A percentile compares a stretch with the other conserved stretches of the same genome.
Conservation (phyloP, 2,113 vertebrate species). For the Poeciliopsis prolifica region DNA sequence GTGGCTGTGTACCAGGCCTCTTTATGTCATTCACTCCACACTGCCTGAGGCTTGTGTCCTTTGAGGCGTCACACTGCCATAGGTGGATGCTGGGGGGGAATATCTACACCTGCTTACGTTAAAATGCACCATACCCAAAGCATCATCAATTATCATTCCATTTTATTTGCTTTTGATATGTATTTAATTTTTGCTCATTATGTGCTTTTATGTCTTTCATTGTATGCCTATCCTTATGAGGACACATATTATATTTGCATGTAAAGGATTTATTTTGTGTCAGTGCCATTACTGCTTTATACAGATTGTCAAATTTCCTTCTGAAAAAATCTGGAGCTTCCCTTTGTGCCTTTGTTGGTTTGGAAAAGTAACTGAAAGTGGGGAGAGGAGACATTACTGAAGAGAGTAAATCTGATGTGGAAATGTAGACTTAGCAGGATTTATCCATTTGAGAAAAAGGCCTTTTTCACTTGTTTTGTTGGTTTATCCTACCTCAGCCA, state of each 20-base stretch:
- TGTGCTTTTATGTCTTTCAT: too few species aligned
- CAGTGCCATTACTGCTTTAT: not conserved
- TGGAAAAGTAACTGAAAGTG: conserved; percentile 38
- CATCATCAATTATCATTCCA: not conserved
- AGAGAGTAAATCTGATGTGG: conserved; percentile 82
- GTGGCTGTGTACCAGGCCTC: conserved; percentile 85
- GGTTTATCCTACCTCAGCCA: conserved; percentile 76
- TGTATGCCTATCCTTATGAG: not conserved
- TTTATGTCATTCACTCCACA: conserved; percentile 88
- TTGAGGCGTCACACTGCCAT: conserved; percentile 87
- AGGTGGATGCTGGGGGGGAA: conserved; percentile 35
- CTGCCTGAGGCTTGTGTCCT: conserved; percentile 81
- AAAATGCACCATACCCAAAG: not conserved
- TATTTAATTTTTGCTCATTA: not conserved
- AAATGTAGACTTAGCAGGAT: conserved; percentile 84
- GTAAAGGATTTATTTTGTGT: not conserved
- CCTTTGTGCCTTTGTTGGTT: too few species aligned
- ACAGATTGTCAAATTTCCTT: not conserved
- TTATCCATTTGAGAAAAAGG: conserved; percentile 79
- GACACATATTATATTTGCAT: not conserved
- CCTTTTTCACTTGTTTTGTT: conserved; percentile 85
- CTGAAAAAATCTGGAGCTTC: not conserved
- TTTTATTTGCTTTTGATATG: not conserved
- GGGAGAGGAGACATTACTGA: conserved; percentile 70
- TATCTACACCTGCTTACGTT: conserved; percentile 1